phyloP scores from a whole-genome alignment of 2,113 vertebrate genomes.

The Lepisosteus osseus region DNA sequence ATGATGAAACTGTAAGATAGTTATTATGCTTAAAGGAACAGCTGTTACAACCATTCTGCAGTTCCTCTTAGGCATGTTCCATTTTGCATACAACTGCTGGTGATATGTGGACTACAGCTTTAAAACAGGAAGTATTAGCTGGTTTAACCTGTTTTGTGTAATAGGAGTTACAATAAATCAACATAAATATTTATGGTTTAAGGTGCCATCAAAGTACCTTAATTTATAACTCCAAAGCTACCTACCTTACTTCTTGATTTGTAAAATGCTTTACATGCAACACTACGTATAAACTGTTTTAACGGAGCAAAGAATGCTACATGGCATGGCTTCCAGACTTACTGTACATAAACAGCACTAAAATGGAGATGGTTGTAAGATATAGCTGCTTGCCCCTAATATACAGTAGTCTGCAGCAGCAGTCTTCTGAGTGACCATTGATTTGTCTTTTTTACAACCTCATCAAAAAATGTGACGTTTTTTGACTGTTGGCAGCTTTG shows the following conservation, averaged over 20 bases:
- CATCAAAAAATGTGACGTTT: background rate
- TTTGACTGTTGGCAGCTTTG: slow-evolving; percentile 33
- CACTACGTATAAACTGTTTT: background rate
- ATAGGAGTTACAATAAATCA: background rate
- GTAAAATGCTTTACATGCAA: background rate
- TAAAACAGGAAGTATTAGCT: background rate
- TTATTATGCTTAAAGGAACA: too few species aligned
- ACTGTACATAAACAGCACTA: background rate
- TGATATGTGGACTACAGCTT: background rate
- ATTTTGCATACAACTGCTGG: background rate
- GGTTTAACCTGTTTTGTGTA: background rate
- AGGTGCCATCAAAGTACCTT: background rate
- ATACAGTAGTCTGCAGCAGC: background rate
- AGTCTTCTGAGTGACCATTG: background rate
- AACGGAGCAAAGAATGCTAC: background rate
- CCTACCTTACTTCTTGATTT: background rate
- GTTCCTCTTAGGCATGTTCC: too few species aligned
- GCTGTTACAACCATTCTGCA: too few species aligned
- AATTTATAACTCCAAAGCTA: background rate
- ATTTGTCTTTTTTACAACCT: background rate
- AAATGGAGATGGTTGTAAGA: background rate
- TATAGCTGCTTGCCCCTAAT: background rate
- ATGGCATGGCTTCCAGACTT: background rate
- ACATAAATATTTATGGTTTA: background rate
- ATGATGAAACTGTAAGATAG: too few species aligned